A percentile compares a stretch with the other conserved stretches of the same genome.
Evolutionary conservation across 2,113 vertebrate species (phyloP).

Genomic region (Spermophilus dauricus): DNA sequence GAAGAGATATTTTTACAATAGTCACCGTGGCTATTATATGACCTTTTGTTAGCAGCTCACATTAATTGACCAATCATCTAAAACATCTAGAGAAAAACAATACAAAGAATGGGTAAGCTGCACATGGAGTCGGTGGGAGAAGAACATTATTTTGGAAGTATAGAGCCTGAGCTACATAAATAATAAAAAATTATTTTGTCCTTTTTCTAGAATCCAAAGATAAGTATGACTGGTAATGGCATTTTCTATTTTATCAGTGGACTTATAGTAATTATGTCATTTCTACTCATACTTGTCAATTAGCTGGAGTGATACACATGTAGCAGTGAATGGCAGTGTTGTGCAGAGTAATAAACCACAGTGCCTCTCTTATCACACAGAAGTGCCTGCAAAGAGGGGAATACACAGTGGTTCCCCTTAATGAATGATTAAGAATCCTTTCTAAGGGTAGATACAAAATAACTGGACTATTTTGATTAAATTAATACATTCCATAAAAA

Average conservation of each 20-base stretch:
- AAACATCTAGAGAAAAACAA: conserved; percentile 14
- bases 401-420: not conserved
- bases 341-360: not conserved
- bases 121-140: not conserved
- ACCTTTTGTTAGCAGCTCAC: not conserved
- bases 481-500: not conserved
- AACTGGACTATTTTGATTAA: not conserved
- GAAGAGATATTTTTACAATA: not conserved
- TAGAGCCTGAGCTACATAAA: not conserved
- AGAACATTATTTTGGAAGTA: not conserved
- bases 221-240: not conserved
- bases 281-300: not conserved
- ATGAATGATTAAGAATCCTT: not conserved
- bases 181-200: not conserved
- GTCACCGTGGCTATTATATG: not conserved
- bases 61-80: not conserved
- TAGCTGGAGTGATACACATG: not conserved
- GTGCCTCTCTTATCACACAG: not conserved
- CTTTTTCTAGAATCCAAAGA: conserved; percentile 8
- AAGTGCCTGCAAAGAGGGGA: not conserved
- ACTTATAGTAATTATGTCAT: not conserved
- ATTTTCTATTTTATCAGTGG: not conserved
- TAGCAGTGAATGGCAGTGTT: not conserved
- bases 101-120: not conserved
- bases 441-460: not conserved